These are phyloP conservation scores for Drosophila takahashii DNA, from an alignment of 1,140 invertebrate species.

Conservation along the genomic window DNA sequence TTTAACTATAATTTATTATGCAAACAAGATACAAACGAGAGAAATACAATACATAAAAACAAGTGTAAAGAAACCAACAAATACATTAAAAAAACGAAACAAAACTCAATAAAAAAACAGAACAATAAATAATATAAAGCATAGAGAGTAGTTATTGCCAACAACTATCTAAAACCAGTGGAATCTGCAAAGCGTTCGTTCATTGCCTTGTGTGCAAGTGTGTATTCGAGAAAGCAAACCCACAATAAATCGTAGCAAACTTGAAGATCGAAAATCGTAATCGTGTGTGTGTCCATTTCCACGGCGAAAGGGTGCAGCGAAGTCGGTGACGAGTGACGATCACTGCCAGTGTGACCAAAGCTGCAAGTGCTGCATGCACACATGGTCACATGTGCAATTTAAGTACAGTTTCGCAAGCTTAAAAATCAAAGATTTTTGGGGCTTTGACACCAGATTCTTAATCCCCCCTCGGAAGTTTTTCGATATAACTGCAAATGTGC, in stretches of 20 bases:
- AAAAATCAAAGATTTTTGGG: not conserved
- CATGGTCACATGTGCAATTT: not conserved
- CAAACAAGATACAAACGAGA: conserved; percentile 76
- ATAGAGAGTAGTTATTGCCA: conserved; percentile 50
- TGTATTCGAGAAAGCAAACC: conserved; percentile 52
- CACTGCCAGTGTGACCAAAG: not conserved
- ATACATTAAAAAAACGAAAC: conserved; percentile 46
- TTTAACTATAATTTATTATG: conserved; percentile 81
- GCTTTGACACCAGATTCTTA: not conserved
- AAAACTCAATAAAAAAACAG: conserved; percentile 74
- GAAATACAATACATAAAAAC: conserved; percentile 69
- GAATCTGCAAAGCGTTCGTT: conserved; percentile 28
- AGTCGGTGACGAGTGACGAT: not conserved
- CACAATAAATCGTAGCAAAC: conserved; percentile 44
- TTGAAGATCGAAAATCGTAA: conserved; percentile 17
- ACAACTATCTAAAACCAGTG: conserved; percentile 8
- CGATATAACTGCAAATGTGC: not conserved
- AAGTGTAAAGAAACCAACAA: conserved; percentile 73
- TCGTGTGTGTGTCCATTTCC: conserved; percentile 11
- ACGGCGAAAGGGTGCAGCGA: not conserved
- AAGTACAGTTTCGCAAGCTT: not conserved
- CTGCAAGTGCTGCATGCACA: not conserved
- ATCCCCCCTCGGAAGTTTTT: not conserved
- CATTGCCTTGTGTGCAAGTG: conserved; percentile 39
- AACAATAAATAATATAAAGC: conserved; percentile 72